Base-by-base conservation (phyloP, 2,113 vertebrate genomes). In the Cebidichthys violaceus region DNA sequence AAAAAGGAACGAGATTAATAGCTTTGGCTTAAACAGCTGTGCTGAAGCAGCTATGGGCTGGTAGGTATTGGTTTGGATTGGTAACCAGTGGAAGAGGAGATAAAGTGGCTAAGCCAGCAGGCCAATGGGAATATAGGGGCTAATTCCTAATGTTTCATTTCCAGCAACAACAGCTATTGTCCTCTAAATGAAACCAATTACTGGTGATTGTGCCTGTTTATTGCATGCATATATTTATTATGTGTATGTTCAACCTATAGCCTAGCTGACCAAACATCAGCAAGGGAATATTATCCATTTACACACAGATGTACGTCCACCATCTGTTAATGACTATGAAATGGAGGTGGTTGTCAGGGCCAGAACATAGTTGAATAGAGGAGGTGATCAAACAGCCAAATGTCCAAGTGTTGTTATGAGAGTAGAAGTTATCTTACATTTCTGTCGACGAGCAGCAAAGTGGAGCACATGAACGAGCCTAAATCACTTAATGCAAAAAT, bases 131-230 rank as follows among this genome's bases (percentile, higher is more conserved):
- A 83, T 82, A 86, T 70, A 88, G 79, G 65, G 59, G 81, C 70
- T 92, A 75, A 92, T 86, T 92, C 84, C 83, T 86, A 88, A 78
- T 82, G 73, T 84, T 92, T 90, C 74, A 90, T 92, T 90, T 89
- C 57, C 79, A 72, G 61, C 85, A 85, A 60, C 90, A 89, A 71
- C 82, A 84, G 88, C 86, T 73, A 84, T 87, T 91, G 83, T 91
- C 78, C 77, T 91, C 78, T 75, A 81, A 86, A 89, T 86, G 86
- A 89, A 90, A 87, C 83, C 86, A 92, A 91, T 93, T 93, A 89
- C 79, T 15, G 77, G 71, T 22, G 20, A 70, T 67, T 66, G 74
- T 62, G 74, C 73, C 69, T 20, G 33, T 33, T 66, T 77, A 52
- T 90, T 72, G 80, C 18, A 14, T 72, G 27, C 37, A 71, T 60